Evolutionary conservation across 2,888 invertebrate genomes (phyloP).

Genomic region (Aleiodes testaceus): DNA sequence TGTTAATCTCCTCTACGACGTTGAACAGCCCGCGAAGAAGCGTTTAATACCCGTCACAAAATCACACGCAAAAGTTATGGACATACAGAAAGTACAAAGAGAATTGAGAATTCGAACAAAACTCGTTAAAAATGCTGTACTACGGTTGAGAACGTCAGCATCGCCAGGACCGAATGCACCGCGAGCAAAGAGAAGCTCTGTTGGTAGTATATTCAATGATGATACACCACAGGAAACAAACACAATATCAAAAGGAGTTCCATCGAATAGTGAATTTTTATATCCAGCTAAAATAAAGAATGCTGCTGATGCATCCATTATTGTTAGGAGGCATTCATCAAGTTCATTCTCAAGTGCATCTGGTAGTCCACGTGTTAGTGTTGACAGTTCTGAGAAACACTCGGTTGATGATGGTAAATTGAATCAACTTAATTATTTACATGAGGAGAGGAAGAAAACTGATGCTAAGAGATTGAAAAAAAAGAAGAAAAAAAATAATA

Average conservation of each 20-base stretch:
- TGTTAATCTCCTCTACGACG: slow-evolving; percentile 87
- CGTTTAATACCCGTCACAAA: slow-evolving; percentile 68
- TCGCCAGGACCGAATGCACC: slow-evolving; percentile 76
- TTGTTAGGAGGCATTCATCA: slow-evolving; percentile 87
- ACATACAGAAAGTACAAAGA: slow-evolving; percentile 68
- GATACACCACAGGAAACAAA: slow-evolving; percentile 57
- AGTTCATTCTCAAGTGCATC: slow-evolving; percentile 86
- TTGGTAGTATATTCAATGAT: slow-evolving; percentile 68
- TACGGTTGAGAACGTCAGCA: slow-evolving; percentile 74
- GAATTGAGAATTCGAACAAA: slow-evolving; percentile 75
- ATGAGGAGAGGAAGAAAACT: slow-evolving; percentile 56
- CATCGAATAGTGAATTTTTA: slow-evolving; percentile 61
- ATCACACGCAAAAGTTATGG: slow-evolving; percentile 69
- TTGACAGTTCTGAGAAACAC: slow-evolving; percentile 55
- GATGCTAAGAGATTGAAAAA: slow-evolving; percentile 43
- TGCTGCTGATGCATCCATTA: slow-evolving; percentile 84
- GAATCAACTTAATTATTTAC: slow-evolving; percentile 59
- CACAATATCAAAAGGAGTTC: neutral
- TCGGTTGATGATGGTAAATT: slow-evolving; percentile 51
- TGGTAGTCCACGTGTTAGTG: slow-evolving; percentile 78
- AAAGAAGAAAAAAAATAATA: slow-evolving; percentile 30
- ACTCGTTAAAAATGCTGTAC: slow-evolving; percentile 77
- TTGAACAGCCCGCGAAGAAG: slow-evolving; percentile 75
- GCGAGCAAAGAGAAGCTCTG: slow-evolving; percentile 72
- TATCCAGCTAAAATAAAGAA: slow-evolving; percentile 67